Evolutionary conservation across 2,113 vertebrate genomes (phyloP), one percentile per base, ranked within the genome.

Genomic region (Pedionomus torquatus): DNA sequence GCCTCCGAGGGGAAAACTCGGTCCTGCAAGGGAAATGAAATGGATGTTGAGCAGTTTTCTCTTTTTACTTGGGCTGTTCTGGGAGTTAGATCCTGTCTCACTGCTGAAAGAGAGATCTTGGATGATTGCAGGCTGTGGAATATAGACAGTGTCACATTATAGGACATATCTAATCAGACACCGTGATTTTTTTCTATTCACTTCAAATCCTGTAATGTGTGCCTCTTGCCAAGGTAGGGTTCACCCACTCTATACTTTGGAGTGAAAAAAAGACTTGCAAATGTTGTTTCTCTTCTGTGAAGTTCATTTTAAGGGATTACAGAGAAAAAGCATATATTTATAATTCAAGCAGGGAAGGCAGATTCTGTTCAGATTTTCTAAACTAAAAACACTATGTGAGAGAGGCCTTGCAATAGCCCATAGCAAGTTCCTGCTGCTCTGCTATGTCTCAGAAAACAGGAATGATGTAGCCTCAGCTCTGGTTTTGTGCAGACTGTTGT

Each of bases 371-470:
- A 23, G 64, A 23, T 63, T 82, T 84, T 79, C 52, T 44, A 24
- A 78, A 37, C 57, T 55, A 24, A 63, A 64, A 84, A 11, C 80
- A 16, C 2, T 23, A 25, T 51, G 55, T 64, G 69, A 93, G 86
- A 93, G 66, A 64, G 39, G 43, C 55, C 90, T 90, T 93, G 92
- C 57, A 90, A 82, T 75, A 94, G 64, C 88, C 75, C 20, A 10
- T 43, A 88, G 66, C 76, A 83, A 68, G 79, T 31, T 86, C 65
- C 83, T 86, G 87, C 87, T 90, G 86, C 93, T 92, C 54, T 90
- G 82, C 83, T 37, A 25, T 83, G 78, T 94, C 85, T 83, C 80
- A 48, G 76, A 43, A 61, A 93, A 60, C 17, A 52, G 83, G 46
- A 30, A 52, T 39, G 43, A 28, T 75, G 86, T 64, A 87, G 83